Percentiles rank a stretch among this genome's conserved stretches.
Evolutionary conservation across 2,113 vertebrate species (phyloP).

Genomic region (Carassius gibelio): DNA sequence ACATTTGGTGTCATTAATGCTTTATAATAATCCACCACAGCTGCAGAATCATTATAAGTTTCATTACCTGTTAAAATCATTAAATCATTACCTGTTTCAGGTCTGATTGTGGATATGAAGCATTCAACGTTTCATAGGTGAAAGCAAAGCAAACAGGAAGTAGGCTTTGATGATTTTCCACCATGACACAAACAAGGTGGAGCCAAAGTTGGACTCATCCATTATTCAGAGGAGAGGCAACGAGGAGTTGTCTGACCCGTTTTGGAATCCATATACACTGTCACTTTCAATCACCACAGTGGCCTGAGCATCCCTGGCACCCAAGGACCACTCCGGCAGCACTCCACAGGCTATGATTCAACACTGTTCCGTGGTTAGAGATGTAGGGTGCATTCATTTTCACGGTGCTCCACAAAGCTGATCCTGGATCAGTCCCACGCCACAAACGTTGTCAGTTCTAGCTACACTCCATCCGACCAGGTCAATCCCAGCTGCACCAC

Average conservation of each 20-base stretch:
- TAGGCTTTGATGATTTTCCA: slow-evolving; percentile 36
- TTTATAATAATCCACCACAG: not conserved
- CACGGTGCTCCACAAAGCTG: not conserved
- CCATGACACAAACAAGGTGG: slow-evolving; percentile 34
- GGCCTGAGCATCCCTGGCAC: slow-evolving; percentile 46
- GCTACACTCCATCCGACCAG: not conserved
- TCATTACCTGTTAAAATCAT: too few relatives aligned
- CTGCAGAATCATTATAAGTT: not conserved
- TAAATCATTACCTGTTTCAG: not conserved
- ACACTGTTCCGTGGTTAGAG: slow-evolving; percentile 11
- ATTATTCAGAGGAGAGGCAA: slow-evolving; percentile 48
- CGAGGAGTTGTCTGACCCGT: slow-evolving; percentile 49
- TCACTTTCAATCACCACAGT: slow-evolving; percentile 49
- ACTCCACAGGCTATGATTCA: not conserved
- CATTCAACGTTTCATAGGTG: not conserved
- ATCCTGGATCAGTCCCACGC: not conserved
- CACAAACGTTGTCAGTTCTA: not conserved
- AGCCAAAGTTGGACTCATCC: slow-evolving; percentile 47
- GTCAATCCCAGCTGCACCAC: slow-evolving; percentile 15
- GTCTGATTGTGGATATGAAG: not conserved
- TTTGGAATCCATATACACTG: slow-evolving; percentile 51
- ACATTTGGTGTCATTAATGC: too few relatives aligned
- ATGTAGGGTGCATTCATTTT: not conserved
- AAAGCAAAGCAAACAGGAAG: slow-evolving; percentile 35
- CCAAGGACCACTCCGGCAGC: slow-evolving; percentile 33